These are phyloP conservation scores for Pomatostomus ruficeps DNA, from an alignment of 2,113 vertebrate genomes.

Conservation along the genomic window DNA sequence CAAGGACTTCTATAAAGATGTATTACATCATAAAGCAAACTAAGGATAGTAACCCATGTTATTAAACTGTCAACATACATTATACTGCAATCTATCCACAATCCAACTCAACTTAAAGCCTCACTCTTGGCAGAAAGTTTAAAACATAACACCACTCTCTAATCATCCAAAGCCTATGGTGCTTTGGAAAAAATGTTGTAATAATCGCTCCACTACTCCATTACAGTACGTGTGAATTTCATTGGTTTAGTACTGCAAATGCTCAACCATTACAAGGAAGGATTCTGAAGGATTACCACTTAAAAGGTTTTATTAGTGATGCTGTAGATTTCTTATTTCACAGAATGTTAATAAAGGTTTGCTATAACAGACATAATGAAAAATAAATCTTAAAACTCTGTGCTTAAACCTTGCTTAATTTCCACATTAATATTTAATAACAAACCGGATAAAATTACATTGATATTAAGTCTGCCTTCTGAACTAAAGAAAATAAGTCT, in stretches of 20 bases:
- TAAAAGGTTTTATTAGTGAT: conserved; percentile 48
- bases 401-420: conserved; percentile 48
- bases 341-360: conserved; percentile 58
- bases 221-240: conserved; percentile 60
- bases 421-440: conserved; percentile 40
- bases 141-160: conserved; percentile 64
- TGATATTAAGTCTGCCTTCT: not conserved
- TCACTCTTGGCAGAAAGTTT: conserved; percentile 67
- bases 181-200: conserved; percentile 66
- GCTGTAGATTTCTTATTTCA: conserved; percentile 58
- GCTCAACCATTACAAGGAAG: conserved; percentile 26
- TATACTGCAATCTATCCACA: conserved; percentile 72
- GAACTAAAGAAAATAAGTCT: not conserved
- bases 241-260: conserved; percentile 61
- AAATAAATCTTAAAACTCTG: conserved; percentile 45
- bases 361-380: conserved; percentile 30
- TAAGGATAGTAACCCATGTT: conserved; percentile 72
- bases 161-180: conserved; percentile 65
- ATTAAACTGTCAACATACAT: conserved; percentile 79
- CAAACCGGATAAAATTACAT: not conserved
- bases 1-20: conserved; percentile 66
- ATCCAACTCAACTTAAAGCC: conserved; percentile 61
- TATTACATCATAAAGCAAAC: conserved; percentile 78
- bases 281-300: conserved; percentile 63
- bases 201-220: conserved; percentile 43